Base-by-base conservation (phyloP, 2,797 vertebrate species). In the Paguma larvata region DNA sequence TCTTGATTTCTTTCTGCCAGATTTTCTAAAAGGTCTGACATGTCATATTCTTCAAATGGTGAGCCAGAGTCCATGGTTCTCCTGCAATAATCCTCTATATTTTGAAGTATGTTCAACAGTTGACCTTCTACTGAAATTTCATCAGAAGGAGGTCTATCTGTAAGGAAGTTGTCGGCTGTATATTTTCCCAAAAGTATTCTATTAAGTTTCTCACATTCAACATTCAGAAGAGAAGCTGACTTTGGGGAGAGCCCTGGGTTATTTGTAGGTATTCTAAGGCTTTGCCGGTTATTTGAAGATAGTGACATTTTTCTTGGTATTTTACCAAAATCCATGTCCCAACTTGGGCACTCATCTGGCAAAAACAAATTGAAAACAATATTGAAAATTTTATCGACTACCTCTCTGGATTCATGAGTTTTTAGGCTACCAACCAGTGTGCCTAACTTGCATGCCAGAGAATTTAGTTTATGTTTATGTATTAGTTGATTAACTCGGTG, bases 141-240 rank as follows among this genome's bases (percentile, higher is more conserved):
- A n/a, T 84, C 78, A 86, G 87, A 84, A 84, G 70, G 32, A 85
- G 89, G 34, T 27, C 78, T 80, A 65, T 68, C 16, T 30, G 34
- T 84, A 92, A 75, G 2, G 46, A 70, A 1, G 59, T 51, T 67
- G 67, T 84, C 82, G 27, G 48, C 51, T 83, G 94, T 80, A 19
- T 89, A 97, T 51, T 96, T 94, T 79, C 96, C 90, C 56, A 97
- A 87, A 67, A 98, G 84, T 1, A 93, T 77, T 56, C 82, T 77
- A 93, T 78, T 94, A 59, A 97, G 72, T 79, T 97, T 97, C 48
- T 98, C 95, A 44, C 96, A 97, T 48, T 97, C 89, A 79, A 85
- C 63, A 34, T 95, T 97, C 23, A 98, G 46, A 65, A 97, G 94
- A 87, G 98, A 79, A 38, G 88, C 63, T 13, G 97, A 97, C 51